A percentile compares a stretch with the other conserved stretches of the same genome.
phyloP scores from a whole-genome alignment of 2,888 invertebrate species.

The Malthinus flaveolus region DNA sequence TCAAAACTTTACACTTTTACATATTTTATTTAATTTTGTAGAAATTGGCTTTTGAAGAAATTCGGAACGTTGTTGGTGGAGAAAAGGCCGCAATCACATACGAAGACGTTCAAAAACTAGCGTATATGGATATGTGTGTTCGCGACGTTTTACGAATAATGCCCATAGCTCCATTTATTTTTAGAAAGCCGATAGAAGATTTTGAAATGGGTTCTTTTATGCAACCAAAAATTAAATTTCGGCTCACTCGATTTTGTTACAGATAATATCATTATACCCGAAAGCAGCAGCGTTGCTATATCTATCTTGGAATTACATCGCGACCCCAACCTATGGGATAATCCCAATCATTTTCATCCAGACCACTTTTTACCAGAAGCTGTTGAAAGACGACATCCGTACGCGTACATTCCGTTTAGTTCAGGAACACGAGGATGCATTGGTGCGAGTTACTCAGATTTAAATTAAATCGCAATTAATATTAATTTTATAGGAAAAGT shows the following conservation, averaged over 20 bases:
- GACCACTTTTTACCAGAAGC: slow-evolving; percentile 47
- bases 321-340: slow-evolving; percentile 42
- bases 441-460: slow-evolving; percentile 16
- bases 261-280: slow-evolving; percentile 19
- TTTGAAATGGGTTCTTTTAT: slow-evolving; percentile 37
- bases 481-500: slow-evolving; percentile 40
- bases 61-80: slow-evolving; percentile 37
- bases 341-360: slow-evolving; percentile 46
- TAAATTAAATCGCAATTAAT: not conserved
- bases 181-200: slow-evolving; percentile 40
- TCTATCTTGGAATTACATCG: slow-evolving; percentile 28
- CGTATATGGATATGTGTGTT: slow-evolving; percentile 45
- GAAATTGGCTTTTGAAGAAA: slow-evolving; percentile 40
- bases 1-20: not conserved
- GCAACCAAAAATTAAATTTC: not conserved
- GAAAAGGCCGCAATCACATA: slow-evolving; percentile 3
- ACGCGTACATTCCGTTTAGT: slow-evolving; percentile 46
- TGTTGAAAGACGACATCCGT: slow-evolving; percentile 39
- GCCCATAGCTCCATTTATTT: slow-evolving; percentile 44
- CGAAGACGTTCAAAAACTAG: slow-evolving; percentile 37
- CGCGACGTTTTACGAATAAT: slow-evolving; percentile 44
- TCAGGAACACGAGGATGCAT: slow-evolving; percentile 45
- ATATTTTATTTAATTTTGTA: not conserved
- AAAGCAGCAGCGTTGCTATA: slow-evolving; percentile 14
- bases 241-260: not conserved